Conservation (phyloP, 2,113 vertebrate genomes). For the Gila orcuttii region DNA sequence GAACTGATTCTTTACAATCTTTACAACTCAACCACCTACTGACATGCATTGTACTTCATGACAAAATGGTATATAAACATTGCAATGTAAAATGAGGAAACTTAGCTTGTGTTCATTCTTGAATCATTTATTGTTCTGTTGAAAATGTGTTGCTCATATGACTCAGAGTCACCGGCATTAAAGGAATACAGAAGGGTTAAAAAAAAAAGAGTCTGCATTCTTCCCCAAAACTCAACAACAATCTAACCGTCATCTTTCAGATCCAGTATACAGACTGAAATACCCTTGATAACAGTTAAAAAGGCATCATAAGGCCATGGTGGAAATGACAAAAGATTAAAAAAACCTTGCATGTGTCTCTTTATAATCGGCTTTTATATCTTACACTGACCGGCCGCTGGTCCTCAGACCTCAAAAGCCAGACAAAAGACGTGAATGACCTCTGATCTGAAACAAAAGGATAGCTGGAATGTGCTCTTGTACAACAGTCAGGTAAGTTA, state of each 20-base stretch:
- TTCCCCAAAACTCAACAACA: slow-evolving; percentile 55
- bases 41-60: not conserved
- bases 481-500: slow-evolving; percentile 47
- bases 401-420: slow-evolving; percentile 45
- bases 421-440: not conserved
- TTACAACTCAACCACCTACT: not conserved
- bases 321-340: slow-evolving; percentile 73
- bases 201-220: slow-evolving; percentile 38
- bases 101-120: not conserved
- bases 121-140: slow-evolving; percentile 52
- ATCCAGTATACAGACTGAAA: slow-evolving; percentile 60
- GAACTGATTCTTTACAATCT: not conserved
- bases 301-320: slow-evolving; percentile 77
- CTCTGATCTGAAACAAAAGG: slow-evolving; percentile 12
- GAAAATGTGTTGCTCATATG: slow-evolving; percentile 46
- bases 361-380: slow-evolving; percentile 63
- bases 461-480: slow-evolving; percentile 48
- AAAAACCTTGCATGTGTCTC: slow-evolving; percentile 64
- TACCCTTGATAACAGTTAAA: slow-evolving; percentile 62
- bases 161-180: slow-evolving; percentile 42
- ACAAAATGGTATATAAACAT: not conserved
- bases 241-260: slow-evolving; percentile 58
- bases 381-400: slow-evolving; percentile 65
- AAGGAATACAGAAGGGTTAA: slow-evolving; percentile 49
- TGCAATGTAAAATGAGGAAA: not conserved